These are phyloP conservation scores for Omphaloscelis lunosa DNA, from an alignment of 2,888 invertebrate genomes.

Conservation along the genomic window DNA sequence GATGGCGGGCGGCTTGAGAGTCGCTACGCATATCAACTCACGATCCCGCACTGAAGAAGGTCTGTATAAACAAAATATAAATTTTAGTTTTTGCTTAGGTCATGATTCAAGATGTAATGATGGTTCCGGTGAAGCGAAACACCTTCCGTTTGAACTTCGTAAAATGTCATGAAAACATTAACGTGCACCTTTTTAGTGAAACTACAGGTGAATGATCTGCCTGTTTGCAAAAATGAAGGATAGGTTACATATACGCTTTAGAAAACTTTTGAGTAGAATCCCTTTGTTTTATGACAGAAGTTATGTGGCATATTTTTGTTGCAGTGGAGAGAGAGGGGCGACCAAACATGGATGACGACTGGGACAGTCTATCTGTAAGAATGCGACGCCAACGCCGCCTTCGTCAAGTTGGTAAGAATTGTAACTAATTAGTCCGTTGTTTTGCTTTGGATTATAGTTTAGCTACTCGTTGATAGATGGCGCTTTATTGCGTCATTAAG, in stretches of 20 bases:
- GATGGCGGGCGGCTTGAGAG: conserved; percentile 94
- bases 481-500: conserved; percentile 8
- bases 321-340: conserved; percentile 91
- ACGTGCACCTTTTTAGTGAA: background rate
- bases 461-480: conserved; percentile 64
- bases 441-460: conserved; percentile 7
- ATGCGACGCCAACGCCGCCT: conserved; percentile 92
- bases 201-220: background rate
- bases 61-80: conserved; percentile 60
- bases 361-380: conserved; percentile 95
- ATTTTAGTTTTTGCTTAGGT: background rate
- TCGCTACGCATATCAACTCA: conserved; percentile 95
- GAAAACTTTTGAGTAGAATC: background rate
- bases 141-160: conserved; percentile 8
- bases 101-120: too few relatives aligned
- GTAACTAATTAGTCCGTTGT: conserved; percentile 61
- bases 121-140: conserved; percentile 5
- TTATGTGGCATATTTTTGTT: conserved; percentile 34
- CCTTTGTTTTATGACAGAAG: background rate
- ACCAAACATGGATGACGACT: conserved; percentile 93
- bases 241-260: background rate
- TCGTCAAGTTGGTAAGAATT: conserved; percentile 82
- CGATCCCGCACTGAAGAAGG: conserved; percentile 96
- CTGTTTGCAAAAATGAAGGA: background rate
- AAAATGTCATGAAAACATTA: background rate